A percentile compares a stretch with the other conserved stretches of the same genome.
Evolutionary conservation across 1,140 invertebrate species (phyloP).

Genomic region (Nixonia krombeini): DNA sequence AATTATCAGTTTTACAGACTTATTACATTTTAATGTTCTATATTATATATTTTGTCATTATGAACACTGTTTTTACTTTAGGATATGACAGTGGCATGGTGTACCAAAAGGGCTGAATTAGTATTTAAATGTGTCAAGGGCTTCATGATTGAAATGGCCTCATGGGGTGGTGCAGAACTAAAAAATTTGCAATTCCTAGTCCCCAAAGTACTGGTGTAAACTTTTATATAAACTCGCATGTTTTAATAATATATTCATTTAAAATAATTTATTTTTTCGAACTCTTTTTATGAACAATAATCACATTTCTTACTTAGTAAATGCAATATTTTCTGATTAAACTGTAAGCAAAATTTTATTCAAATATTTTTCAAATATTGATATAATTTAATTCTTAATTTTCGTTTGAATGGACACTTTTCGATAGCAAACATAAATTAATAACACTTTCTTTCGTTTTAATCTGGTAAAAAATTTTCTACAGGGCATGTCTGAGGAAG

Average conservation of each 20-base stretch:
- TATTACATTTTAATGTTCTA: background rate
- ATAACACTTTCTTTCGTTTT: too few relatives aligned
- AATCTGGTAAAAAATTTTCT: slow-evolving; percentile 70
- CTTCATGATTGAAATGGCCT: slow-evolving; percentile 98
- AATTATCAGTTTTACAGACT: too few relatives aligned
- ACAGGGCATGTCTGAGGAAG: slow-evolving; percentile 87
- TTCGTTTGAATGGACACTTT: too few relatives aligned
- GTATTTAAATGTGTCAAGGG: slow-evolving; percentile 99
- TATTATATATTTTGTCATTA: slow-evolving; percentile 12
- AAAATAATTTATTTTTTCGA: background rate
- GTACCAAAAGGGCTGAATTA: slow-evolving; percentile 93
- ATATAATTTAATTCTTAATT: too few relatives aligned
- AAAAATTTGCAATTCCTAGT: slow-evolving; percentile 90
- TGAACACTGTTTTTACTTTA: too few relatives aligned
- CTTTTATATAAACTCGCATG: too few relatives aligned
- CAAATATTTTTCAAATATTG: too few relatives aligned
- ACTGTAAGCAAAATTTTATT: too few relatives aligned
- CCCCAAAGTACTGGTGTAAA: slow-evolving; percentile 82
- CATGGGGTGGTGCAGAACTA: slow-evolving; percentile 91
- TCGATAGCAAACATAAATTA: too few relatives aligned
- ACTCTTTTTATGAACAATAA: too few relatives aligned
- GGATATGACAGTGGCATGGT: slow-evolving; percentile 98
- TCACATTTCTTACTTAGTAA: too few relatives aligned
- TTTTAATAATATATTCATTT: slow-evolving; percentile 8
- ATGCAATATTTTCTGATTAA: too few relatives aligned